Percentiles rank a stretch among this genome's conserved stretches.
phyloP scores from a whole-genome alignment of 2,797 vertebrate genomes.

The Iguana delicatissima region DNA sequence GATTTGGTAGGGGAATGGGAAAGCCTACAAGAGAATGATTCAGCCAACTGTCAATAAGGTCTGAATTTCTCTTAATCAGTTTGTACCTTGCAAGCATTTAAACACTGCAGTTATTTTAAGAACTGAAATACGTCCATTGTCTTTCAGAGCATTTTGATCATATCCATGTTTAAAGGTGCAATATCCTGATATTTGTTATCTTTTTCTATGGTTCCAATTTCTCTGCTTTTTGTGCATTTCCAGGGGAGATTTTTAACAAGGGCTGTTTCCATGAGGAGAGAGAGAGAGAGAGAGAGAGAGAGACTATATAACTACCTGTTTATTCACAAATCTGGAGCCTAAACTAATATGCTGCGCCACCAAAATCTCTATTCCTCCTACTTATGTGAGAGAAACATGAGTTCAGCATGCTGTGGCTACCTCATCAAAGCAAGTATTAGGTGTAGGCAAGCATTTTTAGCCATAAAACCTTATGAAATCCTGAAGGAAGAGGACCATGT shows the following conservation, averaged over 20 bases:
- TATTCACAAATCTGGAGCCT: neutral
- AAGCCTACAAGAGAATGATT: neutral
- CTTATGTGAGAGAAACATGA: neutral
- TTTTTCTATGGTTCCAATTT: neutral
- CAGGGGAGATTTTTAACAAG: neutral
- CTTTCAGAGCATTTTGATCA: neutral
- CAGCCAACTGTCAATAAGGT: neutral
- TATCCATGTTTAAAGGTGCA: neutral
- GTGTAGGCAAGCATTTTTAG: neutral
- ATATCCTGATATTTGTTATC: neutral
- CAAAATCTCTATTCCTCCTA: neutral
- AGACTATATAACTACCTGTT: neutral
- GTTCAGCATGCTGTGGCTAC: neutral
- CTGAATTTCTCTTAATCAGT: neutral
- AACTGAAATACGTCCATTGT: neutral
- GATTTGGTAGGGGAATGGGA: neutral
- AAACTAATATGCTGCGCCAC: neutral
- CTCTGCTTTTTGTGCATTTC: neutral
- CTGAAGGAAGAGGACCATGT: neutral
- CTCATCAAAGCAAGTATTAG: neutral
- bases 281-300: too few species aligned
- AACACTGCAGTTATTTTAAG: neutral
- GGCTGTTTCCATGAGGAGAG: neutral
- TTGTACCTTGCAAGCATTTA: neutral
- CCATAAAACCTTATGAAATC: neutral